Evolutionary conservation across 1,140 invertebrate genomes (phyloP).

Genomic region (Drosophila ficusphila): DNA sequence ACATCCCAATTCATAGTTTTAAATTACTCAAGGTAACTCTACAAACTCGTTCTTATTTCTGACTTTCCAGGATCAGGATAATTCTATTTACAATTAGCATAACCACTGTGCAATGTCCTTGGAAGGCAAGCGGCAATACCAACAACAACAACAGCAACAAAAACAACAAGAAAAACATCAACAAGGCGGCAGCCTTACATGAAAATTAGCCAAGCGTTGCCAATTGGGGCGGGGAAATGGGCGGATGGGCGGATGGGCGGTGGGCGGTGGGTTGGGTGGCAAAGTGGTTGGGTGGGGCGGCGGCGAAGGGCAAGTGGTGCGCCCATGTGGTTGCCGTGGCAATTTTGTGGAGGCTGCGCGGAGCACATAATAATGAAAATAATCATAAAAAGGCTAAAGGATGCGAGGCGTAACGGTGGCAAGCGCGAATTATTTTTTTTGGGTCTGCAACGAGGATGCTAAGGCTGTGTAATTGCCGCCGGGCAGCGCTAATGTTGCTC

Average conservation of each 20-base stretch:
- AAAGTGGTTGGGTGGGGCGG: background rate
- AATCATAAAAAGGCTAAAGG: conserved; percentile 57
- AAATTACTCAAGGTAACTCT: no score
- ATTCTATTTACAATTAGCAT: background rate
- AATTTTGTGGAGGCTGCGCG: conserved; percentile 21
- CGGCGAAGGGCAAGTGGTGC: conserved; percentile 23
- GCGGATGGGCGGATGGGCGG: background rate
- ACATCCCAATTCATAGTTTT: no score
- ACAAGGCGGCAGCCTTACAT: conserved; percentile 68
- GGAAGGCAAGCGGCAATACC: conserved; percentile 48
- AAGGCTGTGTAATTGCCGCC: conserved; percentile 18
- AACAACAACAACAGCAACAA: conserved; percentile 63
- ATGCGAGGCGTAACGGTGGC: conserved; percentile 20
- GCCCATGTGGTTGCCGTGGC: conserved; percentile 55
- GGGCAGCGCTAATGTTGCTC: conserved; percentile 3
- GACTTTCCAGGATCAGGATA: background rate
- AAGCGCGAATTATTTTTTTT: conserved; percentile 44
- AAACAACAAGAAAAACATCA: conserved; percentile 61
- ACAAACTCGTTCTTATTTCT: background rate
- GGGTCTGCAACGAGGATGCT: conserved; percentile 11
- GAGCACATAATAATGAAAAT: conserved; percentile 67
- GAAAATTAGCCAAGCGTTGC: conserved; percentile 61
- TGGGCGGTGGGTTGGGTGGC: background rate
- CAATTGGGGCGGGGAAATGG: conserved; percentile 1
- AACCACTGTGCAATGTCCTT: conserved; percentile 46